These are phyloP conservation scores for Sorex araneus DNA, from an alignment of 2,113 vertebrate species.

Conservation along the genomic window DNA sequence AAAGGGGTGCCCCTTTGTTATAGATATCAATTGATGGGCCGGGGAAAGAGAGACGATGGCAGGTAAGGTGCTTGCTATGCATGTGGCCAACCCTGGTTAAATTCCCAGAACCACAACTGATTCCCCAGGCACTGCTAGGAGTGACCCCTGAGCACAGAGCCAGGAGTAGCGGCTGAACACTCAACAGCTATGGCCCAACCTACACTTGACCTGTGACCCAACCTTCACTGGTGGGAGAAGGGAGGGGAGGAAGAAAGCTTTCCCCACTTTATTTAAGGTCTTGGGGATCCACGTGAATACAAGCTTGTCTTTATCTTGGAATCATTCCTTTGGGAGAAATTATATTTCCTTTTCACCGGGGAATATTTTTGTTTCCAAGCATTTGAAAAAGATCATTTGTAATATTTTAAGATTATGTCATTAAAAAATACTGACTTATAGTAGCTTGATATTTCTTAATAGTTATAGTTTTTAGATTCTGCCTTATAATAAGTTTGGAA, in stretches of 20 bases:
- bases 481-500: background rate
- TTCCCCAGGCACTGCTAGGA: too few species aligned
- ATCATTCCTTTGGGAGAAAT: conserved; percentile 15
- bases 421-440: conserved; percentile 24
- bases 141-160: too few species aligned
- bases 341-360: conserved; percentile 55
- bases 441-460: conserved; percentile 31
- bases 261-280: background rate
- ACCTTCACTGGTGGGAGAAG: too few species aligned
- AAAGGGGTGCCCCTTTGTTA: too few species aligned
- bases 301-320: conserved; percentile 51
- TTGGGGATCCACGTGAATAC: background rate
- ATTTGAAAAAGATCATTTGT: conserved; percentile 53
- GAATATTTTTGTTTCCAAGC: conserved; percentile 57
- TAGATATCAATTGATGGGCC: background rate
- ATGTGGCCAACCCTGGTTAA: too few species aligned
- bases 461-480: conserved; percentile 43
- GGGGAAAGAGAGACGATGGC: too few species aligned
- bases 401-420: conserved; percentile 42
- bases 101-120: too few species aligned
- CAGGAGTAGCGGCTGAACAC: too few species aligned
- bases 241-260: too few species aligned
- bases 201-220: too few species aligned
- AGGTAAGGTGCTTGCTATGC: too few species aligned
- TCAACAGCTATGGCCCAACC: too few species aligned